A percentile compares a stretch with the other conserved stretches of the same genome.
These are phyloP conservation scores for Pseudopipra pipra DNA, from an alignment of 2,113 vertebrate species.

Conservation along the genomic window DNA sequence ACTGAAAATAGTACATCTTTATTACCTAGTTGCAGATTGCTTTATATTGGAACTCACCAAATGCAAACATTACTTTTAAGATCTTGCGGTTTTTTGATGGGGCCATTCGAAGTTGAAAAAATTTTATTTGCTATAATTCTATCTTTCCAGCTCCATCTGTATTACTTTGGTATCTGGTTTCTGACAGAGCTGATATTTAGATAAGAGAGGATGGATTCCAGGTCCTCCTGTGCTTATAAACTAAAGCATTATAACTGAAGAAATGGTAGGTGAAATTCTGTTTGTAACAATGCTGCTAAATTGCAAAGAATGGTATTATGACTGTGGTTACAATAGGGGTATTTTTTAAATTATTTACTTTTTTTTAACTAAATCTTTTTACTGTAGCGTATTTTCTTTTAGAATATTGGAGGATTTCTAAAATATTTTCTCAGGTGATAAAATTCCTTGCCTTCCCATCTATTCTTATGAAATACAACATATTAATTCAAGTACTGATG, in stretches of 20 bases:
- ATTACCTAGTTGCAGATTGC: background rate
- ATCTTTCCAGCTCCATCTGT: background rate
- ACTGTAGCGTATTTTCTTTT: background rate
- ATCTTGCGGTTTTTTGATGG: background rate
- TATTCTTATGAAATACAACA: background rate
- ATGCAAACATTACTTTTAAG: background rate
- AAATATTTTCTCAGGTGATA: background rate
- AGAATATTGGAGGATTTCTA: background rate
- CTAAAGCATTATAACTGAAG: background rate
- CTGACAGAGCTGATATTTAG: background rate
- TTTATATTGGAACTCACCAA: background rate
- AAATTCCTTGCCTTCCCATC: background rate
- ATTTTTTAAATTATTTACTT: background rate
- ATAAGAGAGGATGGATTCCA: background rate
- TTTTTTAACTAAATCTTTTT: background rate
- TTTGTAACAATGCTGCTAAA: background rate
- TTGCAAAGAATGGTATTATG: background rate
- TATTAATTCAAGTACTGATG: background rate
- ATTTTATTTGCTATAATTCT: background rate
- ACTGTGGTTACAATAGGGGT: background rate
- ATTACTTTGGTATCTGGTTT: background rate
- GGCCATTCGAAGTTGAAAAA: background rate
- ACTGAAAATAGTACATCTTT: background rate
- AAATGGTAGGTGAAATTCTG: background rate
- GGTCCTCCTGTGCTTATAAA: background rate